Evolutionary conservation across 2,797 vertebrate species (phyloP), one percentile per base, ranked within the genome.

Genomic region (Brachymystax lenok): DNA sequence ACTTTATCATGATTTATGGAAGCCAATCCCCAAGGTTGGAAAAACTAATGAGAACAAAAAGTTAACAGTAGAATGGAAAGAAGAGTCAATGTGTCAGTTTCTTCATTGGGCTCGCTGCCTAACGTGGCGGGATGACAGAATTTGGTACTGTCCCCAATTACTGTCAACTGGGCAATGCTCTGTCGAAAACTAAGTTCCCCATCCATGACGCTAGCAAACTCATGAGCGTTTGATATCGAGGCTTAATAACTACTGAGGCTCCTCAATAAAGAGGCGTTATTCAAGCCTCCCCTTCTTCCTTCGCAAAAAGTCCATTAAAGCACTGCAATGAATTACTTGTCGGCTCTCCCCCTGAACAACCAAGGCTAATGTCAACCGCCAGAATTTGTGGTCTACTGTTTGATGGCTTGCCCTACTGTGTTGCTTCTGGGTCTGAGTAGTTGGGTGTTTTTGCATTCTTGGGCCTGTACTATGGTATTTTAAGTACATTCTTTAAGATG

Each of bases 1-100:
- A 73, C 78, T 80, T 79, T 75, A 82, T 73, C 50, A 75, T 84
- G 84, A 90, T 88, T 85, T 76, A 86, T 88, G 73, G 80, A 75
- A 66, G 73, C 40, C 72, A 69, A 73, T 69, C 52, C 54, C 72
- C 64, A 35, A 71, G 50, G 59, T 73, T 76, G 1, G 74, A 77
- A 77, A 46, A 64, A 27, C 78, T 16, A 80, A 81, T 79, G 69
- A 83, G 79, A 78, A 78, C 71, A 74, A 82, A 79, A 86, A 79
- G 50, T 54, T 72, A 69, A 82, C 80, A 73, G 76, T 2, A 10
- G 68, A 30, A 66, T 51, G 52, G 54, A 64, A 1, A 8, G 69
- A 28, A 40, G 76, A 66, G 70, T 80, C 80, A 28, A 46, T 3
- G 27, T 67, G 54, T 80, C 71, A 71, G 50, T 84, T 79, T 80